These are phyloP conservation scores for Lasioglossum malachurum DNA, from an alignment of 2,888 invertebrate species.

Conservation along the genomic window DNA sequence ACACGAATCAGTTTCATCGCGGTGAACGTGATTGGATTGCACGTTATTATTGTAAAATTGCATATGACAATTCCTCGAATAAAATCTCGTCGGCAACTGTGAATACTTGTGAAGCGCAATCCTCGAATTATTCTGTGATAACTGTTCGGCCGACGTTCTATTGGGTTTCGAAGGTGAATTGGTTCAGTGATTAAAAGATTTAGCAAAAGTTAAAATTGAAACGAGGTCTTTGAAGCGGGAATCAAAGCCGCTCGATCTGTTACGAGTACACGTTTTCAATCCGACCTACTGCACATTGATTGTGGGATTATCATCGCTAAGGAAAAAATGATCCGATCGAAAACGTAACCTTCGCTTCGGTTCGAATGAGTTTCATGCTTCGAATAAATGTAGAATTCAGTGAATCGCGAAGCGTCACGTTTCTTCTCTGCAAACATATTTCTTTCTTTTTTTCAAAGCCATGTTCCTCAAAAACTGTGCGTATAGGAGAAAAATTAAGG, in stretches of 20 bases:
- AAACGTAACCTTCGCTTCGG: slow-evolving; percentile 17
- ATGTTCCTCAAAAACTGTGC: too few relatives aligned
- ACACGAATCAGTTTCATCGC: not conserved
- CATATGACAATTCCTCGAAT: not conserved
- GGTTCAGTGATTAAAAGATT: slow-evolving; percentile 30
- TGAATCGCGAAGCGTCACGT: too few relatives aligned
- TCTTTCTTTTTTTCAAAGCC: too few relatives aligned
- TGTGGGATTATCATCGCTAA: slow-evolving; percentile 30
- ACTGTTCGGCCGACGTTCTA: slow-evolving; percentile 19
- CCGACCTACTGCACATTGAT: slow-evolving; percentile 13
- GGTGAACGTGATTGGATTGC: not conserved
- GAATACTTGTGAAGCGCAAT: not conserved
- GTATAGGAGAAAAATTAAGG: too few relatives aligned
- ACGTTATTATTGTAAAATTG: not conserved
- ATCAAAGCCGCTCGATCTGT: slow-evolving; percentile 32
- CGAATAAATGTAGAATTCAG: not conserved
- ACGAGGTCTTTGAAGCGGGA: slow-evolving; percentile 41
- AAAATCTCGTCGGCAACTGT: not conserved
- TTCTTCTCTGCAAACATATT: not conserved
- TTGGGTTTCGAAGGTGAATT: not conserved
- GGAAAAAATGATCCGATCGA: slow-evolving; percentile 16
- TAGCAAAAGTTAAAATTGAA: slow-evolving; percentile 44
- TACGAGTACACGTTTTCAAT: slow-evolving; percentile 36
- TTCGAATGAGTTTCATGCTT: not conserved
- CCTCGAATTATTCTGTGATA: slow-evolving; percentile 17